phyloP scores from a whole-genome alignment of 2,888 invertebrate species.

The Watsonalla cultraria region DNA sequence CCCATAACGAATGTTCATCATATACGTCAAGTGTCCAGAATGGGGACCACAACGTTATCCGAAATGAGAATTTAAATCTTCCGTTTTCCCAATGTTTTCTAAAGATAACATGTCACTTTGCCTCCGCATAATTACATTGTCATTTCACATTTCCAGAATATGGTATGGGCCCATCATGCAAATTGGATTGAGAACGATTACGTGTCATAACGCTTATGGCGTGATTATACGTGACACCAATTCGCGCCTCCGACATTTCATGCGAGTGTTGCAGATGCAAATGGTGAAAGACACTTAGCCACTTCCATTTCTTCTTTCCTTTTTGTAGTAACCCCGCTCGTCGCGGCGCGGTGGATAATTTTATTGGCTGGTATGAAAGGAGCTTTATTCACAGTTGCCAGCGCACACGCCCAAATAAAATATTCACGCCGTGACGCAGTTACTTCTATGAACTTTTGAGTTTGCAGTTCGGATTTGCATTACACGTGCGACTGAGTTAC shows the following conservation, averaged over 20 bases:
- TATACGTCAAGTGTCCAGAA: no score
- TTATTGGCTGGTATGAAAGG: conserved; percentile 18
- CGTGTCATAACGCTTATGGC: background rate
- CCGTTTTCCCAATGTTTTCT: background rate
- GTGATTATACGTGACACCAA: conserved; percentile 1
- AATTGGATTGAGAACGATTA: conserved; percentile 1
- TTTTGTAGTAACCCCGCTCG: background rate
- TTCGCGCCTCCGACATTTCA: background rate
- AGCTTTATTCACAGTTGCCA: conserved; percentile 19
- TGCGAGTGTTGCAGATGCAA: background rate
- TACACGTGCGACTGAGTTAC: conserved; percentile 14
- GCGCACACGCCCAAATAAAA: conserved; percentile 26
- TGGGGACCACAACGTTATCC: no score
- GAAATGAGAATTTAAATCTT: no score
- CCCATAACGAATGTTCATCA: no score
- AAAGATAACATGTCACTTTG: background rate
- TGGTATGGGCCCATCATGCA: background rate
- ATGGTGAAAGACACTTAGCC: background rate
- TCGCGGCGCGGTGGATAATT: conserved; percentile 11
- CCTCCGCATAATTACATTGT: background rate
- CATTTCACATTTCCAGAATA: background rate
- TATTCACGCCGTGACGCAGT: conserved; percentile 30
- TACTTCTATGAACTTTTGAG: conserved; percentile 29
- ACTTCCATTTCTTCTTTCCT: background rate
- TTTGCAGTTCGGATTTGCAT: conserved; percentile 24